phyloP scores from a whole-genome alignment of 2,888 invertebrate species.

The Microdon myrmicae region DNA sequence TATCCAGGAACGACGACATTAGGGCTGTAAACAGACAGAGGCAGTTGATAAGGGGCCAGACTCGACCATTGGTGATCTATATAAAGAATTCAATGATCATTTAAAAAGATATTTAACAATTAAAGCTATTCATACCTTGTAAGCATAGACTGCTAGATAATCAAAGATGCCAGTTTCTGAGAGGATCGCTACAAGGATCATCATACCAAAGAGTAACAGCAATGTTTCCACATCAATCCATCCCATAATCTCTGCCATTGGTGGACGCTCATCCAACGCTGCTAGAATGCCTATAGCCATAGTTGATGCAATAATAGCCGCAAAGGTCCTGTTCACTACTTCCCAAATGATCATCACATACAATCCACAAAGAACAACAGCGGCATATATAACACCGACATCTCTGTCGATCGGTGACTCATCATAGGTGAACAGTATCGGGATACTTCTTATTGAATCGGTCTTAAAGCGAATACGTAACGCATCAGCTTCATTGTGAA shows the following conservation, averaged over 20 bases:
- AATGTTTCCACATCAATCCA: conserved; percentile 83
- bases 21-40: conserved; percentile 77
- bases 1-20: conserved; percentile 79
- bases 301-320: conserved; percentile 79
- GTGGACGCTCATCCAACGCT: conserved; percentile 75
- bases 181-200: conserved; percentile 81
- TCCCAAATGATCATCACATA: conserved; percentile 83
- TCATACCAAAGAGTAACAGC: conserved; percentile 79
- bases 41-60: conserved; percentile 80
- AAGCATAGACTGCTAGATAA: conserved; percentile 77
- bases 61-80: conserved; percentile 75
- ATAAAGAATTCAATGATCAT: not conserved
- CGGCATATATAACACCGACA: conserved; percentile 78
- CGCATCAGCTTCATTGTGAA: conserved; percentile 53
- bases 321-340: conserved; percentile 78
- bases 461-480: conserved; percentile 60
- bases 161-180: conserved; percentile 85
- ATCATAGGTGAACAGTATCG: conserved; percentile 72
- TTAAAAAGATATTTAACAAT: too few relatives aligned
- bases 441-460: conserved; percentile 61
- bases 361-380: conserved; percentile 76
- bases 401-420: conserved; percentile 73
- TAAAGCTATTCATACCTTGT: conserved; percentile 68
- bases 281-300: conserved; percentile 78
- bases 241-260: conserved; percentile 74